Base-by-base conservation (phyloP, 2,113 vertebrate genomes). In the Chaetodon trifascialis region DNA sequence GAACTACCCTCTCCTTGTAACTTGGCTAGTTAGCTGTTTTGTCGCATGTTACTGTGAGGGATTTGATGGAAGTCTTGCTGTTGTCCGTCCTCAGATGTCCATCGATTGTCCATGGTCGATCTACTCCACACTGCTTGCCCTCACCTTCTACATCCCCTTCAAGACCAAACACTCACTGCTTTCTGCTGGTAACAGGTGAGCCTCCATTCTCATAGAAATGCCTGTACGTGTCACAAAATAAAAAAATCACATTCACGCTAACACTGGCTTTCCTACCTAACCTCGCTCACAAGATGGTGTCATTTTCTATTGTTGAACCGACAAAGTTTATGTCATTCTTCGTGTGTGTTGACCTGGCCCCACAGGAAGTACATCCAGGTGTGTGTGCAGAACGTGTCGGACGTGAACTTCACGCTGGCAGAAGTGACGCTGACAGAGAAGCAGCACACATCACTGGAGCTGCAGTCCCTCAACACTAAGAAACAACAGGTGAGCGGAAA, bases 31-130 rank as follows among this genome's bases (percentile, higher is more conserved):
- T 19, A 4, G 54, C 62, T 17, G 14, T 73, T 44, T 47, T 17
- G 0, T n/a, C 7, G 25, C 30, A 58, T 17, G 11, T 11, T 23
- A 23, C 34, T 46, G n/a, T 4, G 10, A 51, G 68, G 60, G 12
- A 9, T 62, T 34, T 68, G 4, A 46, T n/a, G 2, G 5, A 59
- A 4, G 9, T n/a, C 23, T 66, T 36, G 4, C 58, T 89, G 85
- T 83, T 47, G 23, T 38, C 74, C 83, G 59, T 88, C 23, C 55
- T 67, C 94, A 99, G 98, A 96, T 99, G 87, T 99, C 98, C 11
- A 97, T 99, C 4, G 98, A 99, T 90, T 99, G 98, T 83, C 98
- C 98, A 0, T 99, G 98, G 98, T 99, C 98, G 0, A 99, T 99
- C 91, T 99, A 99, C 92, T 99, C 98, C 85, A 98, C 97, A 0